phyloP scores from a whole-genome alignment of 1,140 invertebrate species.

The Lepidurus couesii region DNA sequence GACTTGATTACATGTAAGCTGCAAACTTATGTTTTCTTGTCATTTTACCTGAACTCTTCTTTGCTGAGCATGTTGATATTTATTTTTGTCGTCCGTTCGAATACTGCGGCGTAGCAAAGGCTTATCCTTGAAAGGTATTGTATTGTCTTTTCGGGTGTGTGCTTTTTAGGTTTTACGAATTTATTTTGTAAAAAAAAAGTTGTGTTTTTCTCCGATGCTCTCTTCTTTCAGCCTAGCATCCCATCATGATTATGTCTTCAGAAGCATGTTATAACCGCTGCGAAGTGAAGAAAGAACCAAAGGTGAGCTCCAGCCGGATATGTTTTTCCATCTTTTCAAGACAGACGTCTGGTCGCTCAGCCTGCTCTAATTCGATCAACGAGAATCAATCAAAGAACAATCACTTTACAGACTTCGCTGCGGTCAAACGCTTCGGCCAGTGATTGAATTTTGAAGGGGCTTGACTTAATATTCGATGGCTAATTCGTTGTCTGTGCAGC shows the following conservation, averaged over 20 bases:
- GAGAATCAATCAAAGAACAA: background rate
- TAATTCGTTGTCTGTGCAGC: too few species aligned
- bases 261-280: background rate
- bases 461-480: too few species aligned
- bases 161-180: background rate
- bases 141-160: background rate
- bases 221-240: background rate
- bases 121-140: background rate
- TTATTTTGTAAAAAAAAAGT: too few species aligned
- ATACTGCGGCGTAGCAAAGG: background rate
- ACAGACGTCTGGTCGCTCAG: background rate
- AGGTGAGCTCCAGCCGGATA: background rate
- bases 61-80: background rate
- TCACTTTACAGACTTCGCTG: background rate
- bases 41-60: conserved; percentile 3
- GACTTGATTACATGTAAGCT: background rate
- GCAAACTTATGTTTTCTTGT: background rate
- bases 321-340: conserved; percentile 1
- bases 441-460: background rate
- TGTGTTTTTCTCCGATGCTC: background rate
- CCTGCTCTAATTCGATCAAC: background rate
- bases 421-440: background rate
- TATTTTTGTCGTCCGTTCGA: background rate
- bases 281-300: background rate
- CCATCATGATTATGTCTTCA: background rate